These are phyloP conservation scores for Pseudorectes ferrugineus DNA, from an alignment of 2,113 vertebrate species.

Conservation along the genomic window DNA sequence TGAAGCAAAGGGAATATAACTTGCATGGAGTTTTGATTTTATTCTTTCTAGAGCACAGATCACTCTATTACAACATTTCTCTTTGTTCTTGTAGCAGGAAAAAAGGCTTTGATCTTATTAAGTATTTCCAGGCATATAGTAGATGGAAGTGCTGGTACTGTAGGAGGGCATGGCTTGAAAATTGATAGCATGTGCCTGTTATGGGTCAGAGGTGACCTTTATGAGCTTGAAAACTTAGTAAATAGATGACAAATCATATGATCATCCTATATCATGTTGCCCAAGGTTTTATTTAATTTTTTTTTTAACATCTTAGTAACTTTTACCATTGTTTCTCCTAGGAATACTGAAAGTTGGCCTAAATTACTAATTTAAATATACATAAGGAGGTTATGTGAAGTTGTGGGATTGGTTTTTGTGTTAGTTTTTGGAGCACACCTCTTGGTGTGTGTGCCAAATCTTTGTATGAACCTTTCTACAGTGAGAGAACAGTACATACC, in stretches of 20 bases:
- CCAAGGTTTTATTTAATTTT: not conserved
- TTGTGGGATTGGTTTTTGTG: not conserved
- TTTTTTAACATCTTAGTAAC: not conserved
- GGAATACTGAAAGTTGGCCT: not conserved
- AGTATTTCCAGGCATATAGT: slow-evolving; percentile 90
- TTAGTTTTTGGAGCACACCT: not conserved
- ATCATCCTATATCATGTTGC: slow-evolving; percentile 35
- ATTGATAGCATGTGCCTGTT: slow-evolving; percentile 86
- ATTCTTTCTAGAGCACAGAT: slow-evolving; percentile 69
- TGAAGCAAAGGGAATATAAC: slow-evolving; percentile 57
- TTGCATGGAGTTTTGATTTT: slow-evolving; percentile 75
- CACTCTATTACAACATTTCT: slow-evolving; percentile 77
- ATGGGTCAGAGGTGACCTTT: slow-evolving; percentile 79
- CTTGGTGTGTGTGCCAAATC: not conserved
- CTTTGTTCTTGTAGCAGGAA: slow-evolving; percentile 82
- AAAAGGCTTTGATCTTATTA: slow-evolving; percentile 90
- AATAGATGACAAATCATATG: slow-evolving; percentile 75
- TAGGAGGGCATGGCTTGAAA: slow-evolving; percentile 76
- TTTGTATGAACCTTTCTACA: not conserved
- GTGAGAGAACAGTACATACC: not conserved
- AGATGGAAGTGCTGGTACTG: slow-evolving; percentile 62
- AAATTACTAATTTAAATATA: not conserved
- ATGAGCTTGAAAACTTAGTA: slow-evolving; percentile 83
- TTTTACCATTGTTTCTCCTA: not conserved
- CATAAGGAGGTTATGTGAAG: not conserved